Conservation (phyloP, 2,113 vertebrate genomes). For the Pelecanus crispus region DNA sequence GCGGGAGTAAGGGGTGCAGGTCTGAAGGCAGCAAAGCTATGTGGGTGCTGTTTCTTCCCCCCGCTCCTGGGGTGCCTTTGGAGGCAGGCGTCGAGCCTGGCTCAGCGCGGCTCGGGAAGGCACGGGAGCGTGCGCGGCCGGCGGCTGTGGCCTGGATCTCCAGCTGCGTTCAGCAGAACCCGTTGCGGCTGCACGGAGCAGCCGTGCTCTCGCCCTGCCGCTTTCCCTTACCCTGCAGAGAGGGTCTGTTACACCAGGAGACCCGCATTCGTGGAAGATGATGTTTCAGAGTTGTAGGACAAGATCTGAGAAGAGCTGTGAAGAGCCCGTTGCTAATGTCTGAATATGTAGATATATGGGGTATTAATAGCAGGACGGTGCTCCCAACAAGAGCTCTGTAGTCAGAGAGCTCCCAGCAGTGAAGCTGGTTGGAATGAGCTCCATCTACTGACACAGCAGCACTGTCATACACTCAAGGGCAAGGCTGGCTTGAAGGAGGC, state of each 20-base stretch:
- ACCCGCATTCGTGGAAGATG: accelerated
- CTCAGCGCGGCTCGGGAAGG: background rate
- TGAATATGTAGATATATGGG: accelerated
- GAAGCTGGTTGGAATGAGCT: background rate
- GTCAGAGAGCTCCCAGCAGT: background rate
- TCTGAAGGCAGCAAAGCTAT: background rate
- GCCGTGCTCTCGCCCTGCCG: accelerated
- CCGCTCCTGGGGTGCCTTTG: background rate
- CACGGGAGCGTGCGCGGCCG: accelerated
- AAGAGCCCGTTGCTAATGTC: background rate
- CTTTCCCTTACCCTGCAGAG: background rate
- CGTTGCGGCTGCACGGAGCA: accelerated
- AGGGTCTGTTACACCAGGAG: background rate
- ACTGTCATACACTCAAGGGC: background rate
- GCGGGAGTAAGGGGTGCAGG: background rate
- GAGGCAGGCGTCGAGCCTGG: background rate
- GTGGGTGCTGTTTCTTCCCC: background rate
- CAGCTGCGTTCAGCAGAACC: too few species aligned
- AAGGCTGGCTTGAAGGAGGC: background rate
- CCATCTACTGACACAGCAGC: background rate
- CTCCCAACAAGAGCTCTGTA: background rate
- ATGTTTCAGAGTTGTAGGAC: background rate
- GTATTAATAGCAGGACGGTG: background rate
- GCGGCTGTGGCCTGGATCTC: accelerated
- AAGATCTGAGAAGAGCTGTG: background rate